A percentile compares a stretch with the other conserved stretches of the same genome.
Evolutionary conservation across 2,888 invertebrate genomes (phyloP).

Genomic region (Leptopilina syphax): DNA sequence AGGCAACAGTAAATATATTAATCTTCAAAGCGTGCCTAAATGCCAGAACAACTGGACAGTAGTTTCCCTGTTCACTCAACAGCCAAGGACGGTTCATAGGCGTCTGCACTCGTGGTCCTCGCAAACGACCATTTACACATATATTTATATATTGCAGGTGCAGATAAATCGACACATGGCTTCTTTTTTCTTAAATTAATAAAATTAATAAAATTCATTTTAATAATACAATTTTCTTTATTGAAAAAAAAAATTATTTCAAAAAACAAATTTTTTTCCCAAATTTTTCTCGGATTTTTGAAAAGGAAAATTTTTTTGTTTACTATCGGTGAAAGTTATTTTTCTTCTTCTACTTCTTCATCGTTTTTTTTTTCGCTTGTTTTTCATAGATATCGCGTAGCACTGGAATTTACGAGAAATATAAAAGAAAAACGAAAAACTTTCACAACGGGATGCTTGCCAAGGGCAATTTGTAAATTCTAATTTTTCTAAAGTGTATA

Average conservation of each 20-base stretch:
- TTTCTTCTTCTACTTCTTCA: too few species aligned
- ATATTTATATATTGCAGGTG: slow-evolving; percentile 3
- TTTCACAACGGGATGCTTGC: slow-evolving; percentile 58
- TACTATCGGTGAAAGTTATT: too few species aligned
- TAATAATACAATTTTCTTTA: neutral
- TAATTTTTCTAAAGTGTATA: slow-evolving; percentile 58
- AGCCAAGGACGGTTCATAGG: slow-evolving; percentile 40
- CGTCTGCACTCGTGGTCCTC: slow-evolving; percentile 33
- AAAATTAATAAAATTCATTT: too few species aligned
- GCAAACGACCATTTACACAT: neutral
- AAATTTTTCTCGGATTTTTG: too few species aligned
- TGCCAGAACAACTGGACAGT: slow-evolving; percentile 53
- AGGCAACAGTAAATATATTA: slow-evolving; percentile 55
- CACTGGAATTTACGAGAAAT: slow-evolving; percentile 47
- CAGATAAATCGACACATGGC: slow-evolving; percentile 18
- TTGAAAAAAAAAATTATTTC: too few species aligned
- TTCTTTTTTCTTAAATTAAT: neutral
- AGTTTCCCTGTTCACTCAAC: slow-evolving; percentile 49
- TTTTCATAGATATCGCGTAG: neutral
- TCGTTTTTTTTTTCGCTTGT: neutral
- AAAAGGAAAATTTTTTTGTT: neutral
- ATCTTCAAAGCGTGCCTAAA: slow-evolving; percentile 56
- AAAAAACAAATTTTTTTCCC: too few species aligned
- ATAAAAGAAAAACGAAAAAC: slow-evolving; percentile 37
- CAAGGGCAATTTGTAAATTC: slow-evolving; percentile 67